Conservation (phyloP, 2,113 vertebrate genomes). For the Pygoscelis antarcticus region DNA sequence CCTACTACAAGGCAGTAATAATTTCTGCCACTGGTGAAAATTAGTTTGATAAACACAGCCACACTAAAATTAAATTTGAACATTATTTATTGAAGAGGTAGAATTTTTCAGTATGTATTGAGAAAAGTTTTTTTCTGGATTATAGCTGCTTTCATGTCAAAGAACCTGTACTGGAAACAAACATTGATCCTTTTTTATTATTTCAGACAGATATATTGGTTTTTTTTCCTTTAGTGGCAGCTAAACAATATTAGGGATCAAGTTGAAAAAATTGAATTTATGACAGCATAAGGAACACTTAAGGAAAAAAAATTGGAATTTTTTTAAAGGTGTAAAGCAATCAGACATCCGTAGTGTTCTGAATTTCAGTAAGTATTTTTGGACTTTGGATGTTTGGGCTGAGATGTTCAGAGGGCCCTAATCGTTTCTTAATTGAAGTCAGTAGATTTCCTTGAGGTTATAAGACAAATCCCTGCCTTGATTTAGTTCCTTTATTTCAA, state of each 20-base stretch:
- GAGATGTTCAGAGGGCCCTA: not conserved
- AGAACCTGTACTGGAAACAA: not conserved
- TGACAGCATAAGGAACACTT: not conserved
- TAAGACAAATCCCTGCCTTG: not conserved
- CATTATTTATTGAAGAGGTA: not conserved
- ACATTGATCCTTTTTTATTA: not conserved
- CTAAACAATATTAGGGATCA: not conserved
- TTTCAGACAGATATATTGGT: not conserved
- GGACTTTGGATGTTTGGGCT: not conserved
- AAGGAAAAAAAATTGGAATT: not conserved
- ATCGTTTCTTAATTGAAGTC: not conserved
- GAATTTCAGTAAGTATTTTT: not conserved
- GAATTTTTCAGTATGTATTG: not conserved
- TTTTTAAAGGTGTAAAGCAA: not conserved
- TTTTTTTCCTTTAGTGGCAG: not conserved
- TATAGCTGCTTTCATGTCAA: not conserved
- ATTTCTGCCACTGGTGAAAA: not conserved
- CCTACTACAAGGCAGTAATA: not conserved
- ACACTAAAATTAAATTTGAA: not conserved
- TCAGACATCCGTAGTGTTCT: not conserved
- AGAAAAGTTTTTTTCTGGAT: not conserved
- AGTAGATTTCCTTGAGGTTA: not conserved
- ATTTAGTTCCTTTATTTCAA: conserved; percentile 18
- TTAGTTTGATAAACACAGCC: not conserved
- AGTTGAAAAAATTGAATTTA: not conserved